A percentile compares a stretch with the other conserved stretches of the same genome.
Evolutionary conservation across 1,140 invertebrate genomes (phyloP).

Genomic region (Sarcophaga peregrina): DNA sequence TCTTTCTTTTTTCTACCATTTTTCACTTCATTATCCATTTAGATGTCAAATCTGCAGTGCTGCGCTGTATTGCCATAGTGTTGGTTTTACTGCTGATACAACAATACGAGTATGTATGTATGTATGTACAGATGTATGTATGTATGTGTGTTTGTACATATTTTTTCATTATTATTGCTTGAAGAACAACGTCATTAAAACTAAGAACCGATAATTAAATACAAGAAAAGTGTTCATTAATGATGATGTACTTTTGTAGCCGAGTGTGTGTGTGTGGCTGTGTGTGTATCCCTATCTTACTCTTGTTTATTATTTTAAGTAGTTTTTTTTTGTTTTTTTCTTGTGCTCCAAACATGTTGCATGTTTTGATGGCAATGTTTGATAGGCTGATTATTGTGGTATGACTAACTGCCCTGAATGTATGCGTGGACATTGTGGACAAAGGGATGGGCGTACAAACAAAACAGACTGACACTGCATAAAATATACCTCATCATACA

Average conservation of each 20-base stretch:
- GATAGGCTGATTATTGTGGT: neutral
- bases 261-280: no score
- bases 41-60: neutral
- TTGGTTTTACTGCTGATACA: neutral
- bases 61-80: neutral
- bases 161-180: slow-evolving; percentile 1
- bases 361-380: neutral
- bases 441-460: no score
- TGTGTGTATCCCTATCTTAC: no score
- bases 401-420: neutral
- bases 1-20: neutral
- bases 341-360: no score
- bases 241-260: slow-evolving; percentile 5
- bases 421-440: no score
- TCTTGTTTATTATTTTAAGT: no score
- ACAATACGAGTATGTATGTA: no score
- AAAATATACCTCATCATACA: slow-evolving; percentile 4
- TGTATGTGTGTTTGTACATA: neutral
- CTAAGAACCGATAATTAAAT: slow-evolving; percentile 14
- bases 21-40: neutral
- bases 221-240: slow-evolving; percentile 6
- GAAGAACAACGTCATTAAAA: slow-evolving; percentile 10
- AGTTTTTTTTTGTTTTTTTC: no score
- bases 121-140: no score
- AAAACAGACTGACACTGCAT: neutral